A percentile compares a stretch with the other conserved stretches of the same genome.
phyloP scores from a whole-genome alignment of 1,140 invertebrate genomes.

The Drosophila pandora region DNA sequence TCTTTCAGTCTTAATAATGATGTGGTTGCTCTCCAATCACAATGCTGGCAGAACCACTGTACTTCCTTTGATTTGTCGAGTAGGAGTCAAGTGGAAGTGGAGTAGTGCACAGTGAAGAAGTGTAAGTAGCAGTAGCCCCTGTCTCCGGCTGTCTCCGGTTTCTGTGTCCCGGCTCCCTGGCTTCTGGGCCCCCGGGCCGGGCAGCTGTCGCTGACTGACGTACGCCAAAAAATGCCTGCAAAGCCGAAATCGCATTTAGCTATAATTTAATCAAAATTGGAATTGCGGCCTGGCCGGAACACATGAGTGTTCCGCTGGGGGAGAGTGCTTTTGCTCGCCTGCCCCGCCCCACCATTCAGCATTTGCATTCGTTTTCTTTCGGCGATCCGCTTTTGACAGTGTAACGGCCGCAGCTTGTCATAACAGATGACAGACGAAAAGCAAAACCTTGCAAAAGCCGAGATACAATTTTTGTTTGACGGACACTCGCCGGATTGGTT shows the following conservation, averaged over 20 bases:
- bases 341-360: not conserved
- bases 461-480: constrained; percentile 36
- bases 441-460: constrained; percentile 7
- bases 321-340: constrained; percentile 15
- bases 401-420: constrained; percentile 64
- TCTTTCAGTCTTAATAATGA: too few species aligned
- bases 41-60: constrained; percentile 7
- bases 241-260: constrained; percentile 23
- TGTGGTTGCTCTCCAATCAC: not conserved
- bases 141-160: constrained; percentile 12
- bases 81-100: constrained; percentile 44
- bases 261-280: constrained; percentile 59
- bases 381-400: constrained; percentile 49
- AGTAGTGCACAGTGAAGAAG: constrained; percentile 32
- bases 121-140: constrained; percentile 55
- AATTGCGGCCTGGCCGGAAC: constrained; percentile 29
- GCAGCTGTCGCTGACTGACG: constrained; percentile 36
- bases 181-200: constrained; percentile 27
- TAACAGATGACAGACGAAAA: constrained; percentile 38
- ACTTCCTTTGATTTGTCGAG: constrained; percentile 16
- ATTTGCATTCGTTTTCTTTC: constrained; percentile 59
- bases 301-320: constrained; percentile 26
- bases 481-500: constrained; percentile 44
- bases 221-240: constrained; percentile 53
- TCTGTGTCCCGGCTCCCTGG: constrained; percentile 1